Evolutionary conservation across 2,797 vertebrate genomes (phyloP).

Genomic region (Phrynocephalus forsythii): DNA sequence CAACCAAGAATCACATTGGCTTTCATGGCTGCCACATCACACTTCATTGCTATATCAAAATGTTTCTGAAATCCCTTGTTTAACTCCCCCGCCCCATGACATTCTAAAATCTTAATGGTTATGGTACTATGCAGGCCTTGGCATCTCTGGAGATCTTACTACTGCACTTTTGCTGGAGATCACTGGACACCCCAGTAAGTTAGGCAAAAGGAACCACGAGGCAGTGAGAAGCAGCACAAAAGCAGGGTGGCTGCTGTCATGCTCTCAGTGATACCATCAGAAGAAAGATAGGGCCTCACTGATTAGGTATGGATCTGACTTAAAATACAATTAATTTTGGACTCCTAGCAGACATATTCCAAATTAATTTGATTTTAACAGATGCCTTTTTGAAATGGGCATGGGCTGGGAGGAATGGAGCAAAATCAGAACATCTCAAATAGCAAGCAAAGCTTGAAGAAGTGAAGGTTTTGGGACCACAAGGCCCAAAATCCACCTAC

Average conservation of each 20-base stretch:
- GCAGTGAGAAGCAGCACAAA: background rate
- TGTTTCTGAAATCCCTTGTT: too few relatives aligned
- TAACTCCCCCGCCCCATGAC: background rate
- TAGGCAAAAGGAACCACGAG: background rate
- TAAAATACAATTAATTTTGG: constrained; percentile 38
- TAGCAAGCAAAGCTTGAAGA: background rate
- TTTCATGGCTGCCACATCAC: too few relatives aligned
- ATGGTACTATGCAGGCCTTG: background rate
- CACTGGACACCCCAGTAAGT: too few relatives aligned
- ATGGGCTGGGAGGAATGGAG: background rate
- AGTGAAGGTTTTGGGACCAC: too few relatives aligned
- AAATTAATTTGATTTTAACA: constrained; percentile 31
- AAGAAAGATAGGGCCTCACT: background rate
- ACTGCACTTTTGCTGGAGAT: background rate
- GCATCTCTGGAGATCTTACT: background rate
- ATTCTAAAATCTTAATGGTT: too few relatives aligned
- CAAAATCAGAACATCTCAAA: background rate
- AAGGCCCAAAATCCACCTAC: too few relatives aligned
- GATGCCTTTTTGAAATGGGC: background rate
- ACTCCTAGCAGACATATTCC: constrained; percentile 5
- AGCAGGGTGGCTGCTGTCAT: background rate
- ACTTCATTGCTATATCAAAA: too few relatives aligned
- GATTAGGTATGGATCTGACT: constrained; percentile 41
- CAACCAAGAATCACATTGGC: too few relatives aligned
- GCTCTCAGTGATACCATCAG: background rate